Evolutionary conservation across 2,797 vertebrate genomes (phyloP), one percentile per base, ranked within the genome.

Genomic region (Ara ararauna): DNA sequence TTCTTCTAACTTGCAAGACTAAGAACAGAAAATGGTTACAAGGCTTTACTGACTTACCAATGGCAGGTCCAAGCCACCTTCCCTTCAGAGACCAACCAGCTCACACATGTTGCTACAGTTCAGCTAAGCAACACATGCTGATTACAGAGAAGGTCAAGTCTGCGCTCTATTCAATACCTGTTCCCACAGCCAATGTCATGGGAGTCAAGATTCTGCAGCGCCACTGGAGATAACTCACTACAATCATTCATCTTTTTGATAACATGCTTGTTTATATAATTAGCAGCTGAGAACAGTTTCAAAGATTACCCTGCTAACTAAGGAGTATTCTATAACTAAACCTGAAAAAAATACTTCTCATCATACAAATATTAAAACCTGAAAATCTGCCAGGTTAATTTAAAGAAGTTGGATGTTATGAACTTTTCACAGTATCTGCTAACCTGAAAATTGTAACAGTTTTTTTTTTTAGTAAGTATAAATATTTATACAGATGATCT

Each of bases 401-500:
- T 87, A 90, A 94, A 73, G 50, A 75, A 84, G 75, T n/a, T 78
- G 50, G 62, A 66, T 0, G 0, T 47, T 38, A 85, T 40, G 23
- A 90, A 24, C 5, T 30, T 56, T 71, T 87, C 48, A 76, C 23
- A 68, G 34, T 29, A 13, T 45, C 40, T 81, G 79, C 38, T 73
- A 78, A 81, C 66, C 70, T 70, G 20, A 94, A 94, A 94, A 86
- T 11, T 56, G 40, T 22, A 76, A 82, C 40, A 18, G 4, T 1
- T 5, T 5, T 64, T 9, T 73, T 88, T 85, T 90, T 80, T 13
- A 75, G 50, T 12, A 78, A 68, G 29, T 54, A 84, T 68, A 89
- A 91, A 87, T 86, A 96, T 86, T 91, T 93, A 67, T 56, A 78
- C 54, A 76, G 53, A 54, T 51, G 2, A 81, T 79, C 64, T 45